Base-by-base conservation (phyloP, 1,140 invertebrate species). In the Neodiprion lecontei region DNA sequence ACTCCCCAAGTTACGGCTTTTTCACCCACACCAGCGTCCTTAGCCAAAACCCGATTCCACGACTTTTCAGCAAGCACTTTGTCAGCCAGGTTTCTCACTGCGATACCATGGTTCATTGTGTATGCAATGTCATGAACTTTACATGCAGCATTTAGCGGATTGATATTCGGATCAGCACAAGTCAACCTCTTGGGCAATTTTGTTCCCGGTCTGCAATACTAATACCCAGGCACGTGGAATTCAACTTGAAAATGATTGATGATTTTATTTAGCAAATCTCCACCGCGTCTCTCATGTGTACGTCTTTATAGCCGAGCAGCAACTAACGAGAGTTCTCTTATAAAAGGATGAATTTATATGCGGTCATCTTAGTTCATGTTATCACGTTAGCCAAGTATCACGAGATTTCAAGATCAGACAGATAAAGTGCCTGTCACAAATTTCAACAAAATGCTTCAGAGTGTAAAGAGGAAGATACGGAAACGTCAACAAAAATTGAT, bases 71-170 rank as follows among this genome's bases (percentile, higher is more conserved):
- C 17, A 21, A 21, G 17, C 17, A 21, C 17, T 21, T 21, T 21
- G 17, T 21, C 17, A 21, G 17, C 17, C 17, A 21, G 17, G 0
- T 21, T 21, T 21, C 17, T 21, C 17, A 21, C 17, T 21, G 17
- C 17, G 17, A 21, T 74, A n/a, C 79, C 77, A 65, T 82, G 82
- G 67, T 78, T 79, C 74, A 86, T 73, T 0, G 79, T 78, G 78
- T 89, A 89, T 7, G 81, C 80, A 70, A 90, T 88, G 80, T 89
- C 86, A 74, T 90, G 89, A 48, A 83, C 72, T 79, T 85, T 87
- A 72, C 88, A 89, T n/a, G 84, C 81, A 71, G 78, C 47, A 78
- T 90, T 88, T 48, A 90, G 79, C 40, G 67, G 70, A 82, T 90
- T 90, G 23, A 90, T 81, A 50, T 86, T 84, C 50, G 61, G 47